Percentiles rank a stretch among this genome's conserved stretches.
Evolutionary conservation across 2,797 vertebrate species (phyloP).

Genomic region (Clarias fuscus): DNA sequence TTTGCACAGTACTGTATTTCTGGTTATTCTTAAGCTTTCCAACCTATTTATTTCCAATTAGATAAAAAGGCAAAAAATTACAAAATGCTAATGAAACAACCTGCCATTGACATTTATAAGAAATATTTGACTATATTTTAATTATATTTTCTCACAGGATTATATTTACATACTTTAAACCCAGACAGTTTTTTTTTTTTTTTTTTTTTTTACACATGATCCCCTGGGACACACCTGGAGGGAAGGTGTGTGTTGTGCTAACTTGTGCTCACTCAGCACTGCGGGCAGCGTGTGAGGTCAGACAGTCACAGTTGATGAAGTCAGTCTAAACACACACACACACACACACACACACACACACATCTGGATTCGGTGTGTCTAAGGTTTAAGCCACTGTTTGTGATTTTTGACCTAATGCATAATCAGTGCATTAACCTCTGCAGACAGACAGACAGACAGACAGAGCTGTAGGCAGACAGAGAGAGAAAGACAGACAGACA

Average conservation of each 20-base stretch:
- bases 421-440: not conserved
- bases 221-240: not conserved
- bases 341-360: not conserved
- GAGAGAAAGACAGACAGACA: not conserved
- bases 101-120: too few species aligned
- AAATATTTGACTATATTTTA: too few species aligned
- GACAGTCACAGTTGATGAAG: slow-evolving; percentile 1
- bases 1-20: too few species aligned
- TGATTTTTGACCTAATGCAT: not conserved
- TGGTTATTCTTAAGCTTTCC: too few species aligned
- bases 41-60: too few species aligned
- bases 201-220: not conserved
- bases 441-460: not conserved
- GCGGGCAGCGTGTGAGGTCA: not conserved
- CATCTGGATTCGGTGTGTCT: not conserved
- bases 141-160: not conserved
- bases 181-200: not conserved
- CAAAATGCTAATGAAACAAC: too few species aligned
- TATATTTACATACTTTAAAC: not conserved
- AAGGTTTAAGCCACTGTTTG: not conserved
- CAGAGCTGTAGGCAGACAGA: too few species aligned
- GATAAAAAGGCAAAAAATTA: too few species aligned
- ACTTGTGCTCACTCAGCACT: not conserved
- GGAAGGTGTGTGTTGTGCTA: not conserved
- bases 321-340: slow-evolving; percentile 16